Evolutionary conservation across 92 coral and sea anemone species (phyloP).

Genomic region (Phenganax subtilis): DNA sequence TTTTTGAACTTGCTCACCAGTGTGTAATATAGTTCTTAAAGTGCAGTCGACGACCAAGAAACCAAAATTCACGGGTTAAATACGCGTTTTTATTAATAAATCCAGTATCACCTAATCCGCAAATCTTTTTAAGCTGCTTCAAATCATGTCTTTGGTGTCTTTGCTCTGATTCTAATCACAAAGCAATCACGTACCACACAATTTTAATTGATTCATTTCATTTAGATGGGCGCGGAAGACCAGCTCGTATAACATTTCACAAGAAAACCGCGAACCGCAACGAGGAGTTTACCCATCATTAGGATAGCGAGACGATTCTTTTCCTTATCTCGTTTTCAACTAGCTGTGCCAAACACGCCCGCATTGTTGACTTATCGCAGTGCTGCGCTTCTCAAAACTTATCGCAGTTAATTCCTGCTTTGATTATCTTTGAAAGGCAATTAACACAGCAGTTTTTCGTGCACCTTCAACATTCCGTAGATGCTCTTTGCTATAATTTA

Average conservation of each 20-base stretch:
- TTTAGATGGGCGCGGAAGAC: constrained; percentile 4
- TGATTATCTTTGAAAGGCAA: constrained; percentile 22
- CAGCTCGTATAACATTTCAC: constrained; percentile 33
- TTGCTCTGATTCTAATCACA: constrained; percentile 25
- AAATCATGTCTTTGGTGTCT: constrained; percentile 19
- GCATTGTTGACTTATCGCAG: constrained; percentile 8
- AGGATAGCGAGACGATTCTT: constrained; percentile 2
- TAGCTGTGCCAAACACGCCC: constrained; percentile 11
- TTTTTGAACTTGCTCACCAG: neutral
- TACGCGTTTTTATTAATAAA: constrained; percentile 10
- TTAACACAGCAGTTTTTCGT: constrained; percentile 8
- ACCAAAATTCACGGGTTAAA: neutral
- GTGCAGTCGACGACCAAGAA: neutral
- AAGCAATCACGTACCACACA: constrained; percentile 10
- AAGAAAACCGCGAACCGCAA: constrained; percentile 18
- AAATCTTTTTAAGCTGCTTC: constrained; percentile 11
- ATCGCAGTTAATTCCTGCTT: constrained; percentile 19
- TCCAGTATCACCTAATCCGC: constrained; percentile 11
- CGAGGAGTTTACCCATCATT: neutral
- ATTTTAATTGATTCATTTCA: constrained; percentile 30
- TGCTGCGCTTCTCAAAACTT: constrained; percentile 9
- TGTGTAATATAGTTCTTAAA: neutral
- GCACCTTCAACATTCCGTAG: neutral
- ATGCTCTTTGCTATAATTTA: neutral
- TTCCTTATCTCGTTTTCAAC: constrained; percentile 18